Base-by-base conservation (phyloP, 1,140 invertebrate genomes). In the Drosophila miranda region DNA sequence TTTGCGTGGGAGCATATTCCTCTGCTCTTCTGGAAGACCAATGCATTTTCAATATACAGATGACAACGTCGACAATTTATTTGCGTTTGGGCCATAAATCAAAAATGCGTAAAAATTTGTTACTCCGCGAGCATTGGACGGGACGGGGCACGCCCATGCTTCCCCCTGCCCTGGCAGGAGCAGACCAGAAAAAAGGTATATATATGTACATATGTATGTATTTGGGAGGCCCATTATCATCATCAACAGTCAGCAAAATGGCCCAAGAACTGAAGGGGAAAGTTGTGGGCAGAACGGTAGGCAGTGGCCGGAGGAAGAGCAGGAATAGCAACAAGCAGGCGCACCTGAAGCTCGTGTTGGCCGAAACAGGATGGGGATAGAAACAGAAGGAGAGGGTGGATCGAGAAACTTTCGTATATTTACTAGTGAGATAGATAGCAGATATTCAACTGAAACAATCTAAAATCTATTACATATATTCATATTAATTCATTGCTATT, bases 41-140 rank as follows among this genome's bases (percentile, higher is more conserved):
- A 86, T 86, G 82, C 82, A 86, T 86, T 86, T 87, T 87, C 82
- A 78, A 86, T 86, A 80, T 67, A 70, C 61, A 67, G 52, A 71
- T 63, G 59, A 59, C 54, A 61, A 55, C 53, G 64, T 64, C 73
- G 77, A 58, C 72, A 84, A 87, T 84, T 84, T 84, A 87, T 87
- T 87, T 75, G 45, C 38, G 60, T 60, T 46, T 43, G n/a, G 2
- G 68, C 69, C 82, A 87, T 87, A 87, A 87, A 87, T 87, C 82
- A 87, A 87, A 87, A 87, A 87, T 87, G 83, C 78, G 82, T 87
- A 87, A 87, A 84, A 86, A 82, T 87, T 78, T 86, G 34, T 68
- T 82, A 66, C 68, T 54, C 69, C 61, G 55, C 67, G 56, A 64
- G 41, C 61, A 72, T 34, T 41, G 57, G 61, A 55, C 49, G 59